Evolutionary conservation across 2,888 invertebrate species (phyloP), one percentile per base, ranked within the genome.

Genomic region (Homarus gammarus): DNA sequence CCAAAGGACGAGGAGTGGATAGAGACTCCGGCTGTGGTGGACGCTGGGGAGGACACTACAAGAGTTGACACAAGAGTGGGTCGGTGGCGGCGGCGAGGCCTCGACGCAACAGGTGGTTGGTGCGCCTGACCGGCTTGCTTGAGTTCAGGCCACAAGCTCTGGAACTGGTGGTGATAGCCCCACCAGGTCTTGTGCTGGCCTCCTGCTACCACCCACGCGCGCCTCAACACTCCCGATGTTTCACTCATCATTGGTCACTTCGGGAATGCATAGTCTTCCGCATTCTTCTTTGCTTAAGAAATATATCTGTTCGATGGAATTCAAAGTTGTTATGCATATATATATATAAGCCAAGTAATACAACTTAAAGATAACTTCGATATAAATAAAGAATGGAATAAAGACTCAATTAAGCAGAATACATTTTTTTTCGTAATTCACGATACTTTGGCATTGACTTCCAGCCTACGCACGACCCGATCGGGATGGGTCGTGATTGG

Each of bases 401-500:
- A 49, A 49, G 6, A 49, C 12, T 10, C 44, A 49, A 10, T 49
- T n/a, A 15, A 49, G 15, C 15, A 49, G 15, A 8, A 49, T 12
- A 49, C 49, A 0, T 15, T 49, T 15, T 49, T 49, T 15, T 49
- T 49, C 49, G 10, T 49, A 8, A 1, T 49, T 56, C 3, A 22
- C 56, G 44, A 44, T 5, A 12, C 56, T 8, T 64, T 64, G 27
- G 0, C 64, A 2, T 31, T 5, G 64, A 27, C 27, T 64, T 27
- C 12, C 27, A 27, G 31, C 27, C n/a, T 27, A 3, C 22, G 22
- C n/a, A n/a, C 64, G 3, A 31, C 40, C 40, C n/a, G n/a, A n/a
- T 18, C 56, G 64, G 64, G 56, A n/a, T 27, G 64, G 27, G 40
- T 36, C 31, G 64, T 64, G 81, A 81, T 81, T 81, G 81, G 81